Conservation (phyloP, 2,888 invertebrate species). For the Tribolium freemani region DNA sequence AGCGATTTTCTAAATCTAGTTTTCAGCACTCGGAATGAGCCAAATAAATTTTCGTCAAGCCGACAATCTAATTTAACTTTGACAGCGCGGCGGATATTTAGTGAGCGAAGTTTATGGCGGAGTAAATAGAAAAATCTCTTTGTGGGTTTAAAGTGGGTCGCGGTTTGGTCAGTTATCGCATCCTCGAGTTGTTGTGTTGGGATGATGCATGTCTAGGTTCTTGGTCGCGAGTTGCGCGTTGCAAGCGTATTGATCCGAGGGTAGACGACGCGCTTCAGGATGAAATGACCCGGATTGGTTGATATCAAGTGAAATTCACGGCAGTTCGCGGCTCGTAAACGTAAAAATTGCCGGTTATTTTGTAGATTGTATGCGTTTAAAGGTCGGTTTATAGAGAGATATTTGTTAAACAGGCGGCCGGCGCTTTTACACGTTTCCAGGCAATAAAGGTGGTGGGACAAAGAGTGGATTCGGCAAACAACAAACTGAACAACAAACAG, state of each 20-base stretch:
- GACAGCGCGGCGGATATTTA: conserved; percentile 16
- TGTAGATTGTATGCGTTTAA: conserved; percentile 60
- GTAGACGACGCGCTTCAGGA: conserved; percentile 54
- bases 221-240: conserved; percentile 49
- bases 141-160: not conserved
- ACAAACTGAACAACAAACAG: conserved; percentile 63
- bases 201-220: conserved; percentile 42
- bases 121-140: not conserved
- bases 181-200: conserved; percentile 34
- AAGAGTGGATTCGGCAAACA: conserved; percentile 46
- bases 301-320: conserved; percentile 63
- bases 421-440: conserved; percentile 24
- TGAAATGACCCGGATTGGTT: conserved; percentile 64
- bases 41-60: conserved; percentile 16
- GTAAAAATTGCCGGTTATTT: conserved; percentile 65
- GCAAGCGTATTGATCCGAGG: conserved; percentile 52
- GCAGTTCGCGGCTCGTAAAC: conserved; percentile 64
- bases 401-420: conserved; percentile 41
- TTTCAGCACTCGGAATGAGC: not conserved
- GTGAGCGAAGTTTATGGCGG: conserved; percentile 4
- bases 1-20: too few species aligned
- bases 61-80: conserved; percentile 33
- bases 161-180: conserved; percentile 32
- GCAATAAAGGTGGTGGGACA: conserved; percentile 44
- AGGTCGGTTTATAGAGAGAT: conserved; percentile 50